A percentile compares a stretch with the other conserved stretches of the same genome.
Conservation (phyloP, 2,888 invertebrate genomes). For the Nematopogon swammerdamellus region DNA sequence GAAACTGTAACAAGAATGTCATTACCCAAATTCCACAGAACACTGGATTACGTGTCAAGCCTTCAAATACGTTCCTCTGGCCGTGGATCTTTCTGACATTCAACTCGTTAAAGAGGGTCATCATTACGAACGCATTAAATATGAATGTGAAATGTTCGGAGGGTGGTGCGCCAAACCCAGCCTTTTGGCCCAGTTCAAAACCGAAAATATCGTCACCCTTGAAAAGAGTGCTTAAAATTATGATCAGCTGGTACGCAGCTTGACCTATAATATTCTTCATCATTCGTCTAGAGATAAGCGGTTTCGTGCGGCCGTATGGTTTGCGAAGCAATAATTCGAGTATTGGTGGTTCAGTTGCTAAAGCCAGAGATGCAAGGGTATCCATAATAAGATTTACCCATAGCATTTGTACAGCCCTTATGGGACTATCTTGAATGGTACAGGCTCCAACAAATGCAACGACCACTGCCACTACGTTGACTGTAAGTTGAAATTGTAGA, state of each 20-base stretch:
- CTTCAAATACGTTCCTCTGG: constrained; percentile 82
- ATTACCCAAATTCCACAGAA: constrained; percentile 82
- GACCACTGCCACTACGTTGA: constrained; percentile 57
- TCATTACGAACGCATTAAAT: constrained; percentile 67
- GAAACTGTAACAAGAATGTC: constrained; percentile 70
- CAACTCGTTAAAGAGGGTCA: constrained; percentile 90
- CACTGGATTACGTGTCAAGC: constrained; percentile 79
- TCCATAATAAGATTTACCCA: constrained; percentile 63
- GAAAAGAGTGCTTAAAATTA: constrained; percentile 52
- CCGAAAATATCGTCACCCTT: constrained; percentile 48
- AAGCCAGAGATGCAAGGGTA: constrained; percentile 54
- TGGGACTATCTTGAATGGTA: constrained; percentile 21
- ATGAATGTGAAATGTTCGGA: constrained; percentile 61
- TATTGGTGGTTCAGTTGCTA: constrained; percentile 56
- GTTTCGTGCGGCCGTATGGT: constrained; percentile 49
- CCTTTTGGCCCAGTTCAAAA: constrained; percentile 43
- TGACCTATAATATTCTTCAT: constrained; percentile 57
- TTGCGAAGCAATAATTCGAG: constrained; percentile 45
- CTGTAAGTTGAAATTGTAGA: constrained; percentile 59
- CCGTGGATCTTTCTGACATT: constrained; percentile 90
- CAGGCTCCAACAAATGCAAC: constrained; percentile 53
- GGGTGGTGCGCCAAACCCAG: constrained; percentile 21
- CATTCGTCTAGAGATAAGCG: constrained; percentile 53
- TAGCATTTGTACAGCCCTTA: constrained; percentile 55
- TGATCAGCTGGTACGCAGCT: constrained; percentile 49